Conservation (phyloP, 2,797 vertebrate species). For the Delichon dasypus region DNA sequence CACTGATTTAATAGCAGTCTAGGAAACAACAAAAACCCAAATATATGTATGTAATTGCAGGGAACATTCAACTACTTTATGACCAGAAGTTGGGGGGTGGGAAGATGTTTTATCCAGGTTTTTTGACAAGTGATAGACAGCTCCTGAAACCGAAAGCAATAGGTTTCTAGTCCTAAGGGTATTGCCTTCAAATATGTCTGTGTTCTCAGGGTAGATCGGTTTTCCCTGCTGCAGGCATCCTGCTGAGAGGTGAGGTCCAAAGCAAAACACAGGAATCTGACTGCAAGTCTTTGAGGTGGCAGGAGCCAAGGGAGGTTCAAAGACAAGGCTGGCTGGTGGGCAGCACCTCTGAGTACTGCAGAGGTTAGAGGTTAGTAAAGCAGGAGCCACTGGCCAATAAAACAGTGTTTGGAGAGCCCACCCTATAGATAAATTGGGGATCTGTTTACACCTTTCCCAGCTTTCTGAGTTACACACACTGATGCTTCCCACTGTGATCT, state of each 20-base stretch:
- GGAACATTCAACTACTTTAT: not conserved
- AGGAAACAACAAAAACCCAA: not conserved
- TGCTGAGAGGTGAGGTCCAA: slow-evolving; percentile 76
- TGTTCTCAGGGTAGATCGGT: slow-evolving; percentile 78
- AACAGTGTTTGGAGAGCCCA: slow-evolving; percentile 79
- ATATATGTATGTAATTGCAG: not conserved
- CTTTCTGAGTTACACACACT: slow-evolving; percentile 63
- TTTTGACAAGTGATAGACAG: slow-evolving; percentile 80
- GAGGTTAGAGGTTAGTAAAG: slow-evolving; percentile 82
- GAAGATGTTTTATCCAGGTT: slow-evolving; percentile 30
- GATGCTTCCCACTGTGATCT: slow-evolving; percentile 66
- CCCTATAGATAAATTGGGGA: slow-evolving; percentile 78
- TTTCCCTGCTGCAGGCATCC: slow-evolving; percentile 76
- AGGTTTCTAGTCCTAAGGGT: slow-evolving; percentile 76
- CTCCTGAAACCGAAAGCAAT: slow-evolving; percentile 79
- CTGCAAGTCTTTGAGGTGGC: slow-evolving; percentile 78
- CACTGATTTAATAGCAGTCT: not conserved
- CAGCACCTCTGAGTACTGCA: slow-evolving; percentile 76
- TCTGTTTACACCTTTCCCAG: slow-evolving; percentile 81
- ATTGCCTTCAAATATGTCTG: slow-evolving; percentile 79
- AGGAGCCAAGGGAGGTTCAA: slow-evolving; percentile 81
- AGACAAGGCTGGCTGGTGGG: slow-evolving; percentile 78
- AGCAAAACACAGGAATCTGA: slow-evolving; percentile 75
- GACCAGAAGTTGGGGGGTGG: not conserved
- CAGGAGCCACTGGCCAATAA: slow-evolving; percentile 83